phyloP scores from a whole-genome alignment of 2,888 invertebrate species.

The Disparrhopalites patrizii region DNA sequence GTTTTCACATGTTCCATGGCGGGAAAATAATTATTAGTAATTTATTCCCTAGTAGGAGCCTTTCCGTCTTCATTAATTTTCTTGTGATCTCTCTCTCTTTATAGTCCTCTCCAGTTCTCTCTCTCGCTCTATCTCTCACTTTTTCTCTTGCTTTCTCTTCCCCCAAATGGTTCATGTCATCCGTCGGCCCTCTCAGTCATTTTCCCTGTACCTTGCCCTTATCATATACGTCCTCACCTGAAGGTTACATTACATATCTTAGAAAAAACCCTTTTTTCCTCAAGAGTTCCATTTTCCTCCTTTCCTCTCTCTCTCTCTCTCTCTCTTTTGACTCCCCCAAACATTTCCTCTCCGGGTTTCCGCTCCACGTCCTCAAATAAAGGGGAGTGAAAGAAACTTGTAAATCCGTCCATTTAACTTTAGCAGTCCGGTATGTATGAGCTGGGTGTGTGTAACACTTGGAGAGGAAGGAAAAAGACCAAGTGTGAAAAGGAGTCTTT shows the following conservation, averaged over 20 bases:
- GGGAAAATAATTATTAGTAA: too few relatives aligned
- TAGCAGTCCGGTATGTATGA: too few relatives aligned
- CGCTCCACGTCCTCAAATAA: neutral
- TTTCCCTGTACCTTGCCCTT: neutral
- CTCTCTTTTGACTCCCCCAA: neutral
- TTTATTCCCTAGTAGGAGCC: too few relatives aligned
- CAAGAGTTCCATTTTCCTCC: neutral
- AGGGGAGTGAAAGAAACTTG: slow-evolving; percentile 2
- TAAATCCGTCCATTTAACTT: neutral
- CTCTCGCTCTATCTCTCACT: neutral
- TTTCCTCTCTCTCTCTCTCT: neutral
- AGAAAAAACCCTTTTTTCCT: neutral
- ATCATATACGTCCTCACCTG: neutral
- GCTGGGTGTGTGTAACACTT: too few relatives aligned
- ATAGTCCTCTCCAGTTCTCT: neutral
- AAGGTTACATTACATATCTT: neutral
- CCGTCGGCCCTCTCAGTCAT: too few relatives aligned
- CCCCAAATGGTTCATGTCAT: neutral
- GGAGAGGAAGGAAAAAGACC: too few relatives aligned
- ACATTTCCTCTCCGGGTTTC: neutral
- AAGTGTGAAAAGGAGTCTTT: neutral
- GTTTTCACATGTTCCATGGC: too few relatives aligned
- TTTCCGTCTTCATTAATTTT: too few relatives aligned
- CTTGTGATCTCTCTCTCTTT: too few relatives aligned
- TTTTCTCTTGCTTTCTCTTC: neutral